Evolutionary conservation across 2,888 invertebrate species (phyloP).

Genomic region (Oscheius sp.): DNA sequence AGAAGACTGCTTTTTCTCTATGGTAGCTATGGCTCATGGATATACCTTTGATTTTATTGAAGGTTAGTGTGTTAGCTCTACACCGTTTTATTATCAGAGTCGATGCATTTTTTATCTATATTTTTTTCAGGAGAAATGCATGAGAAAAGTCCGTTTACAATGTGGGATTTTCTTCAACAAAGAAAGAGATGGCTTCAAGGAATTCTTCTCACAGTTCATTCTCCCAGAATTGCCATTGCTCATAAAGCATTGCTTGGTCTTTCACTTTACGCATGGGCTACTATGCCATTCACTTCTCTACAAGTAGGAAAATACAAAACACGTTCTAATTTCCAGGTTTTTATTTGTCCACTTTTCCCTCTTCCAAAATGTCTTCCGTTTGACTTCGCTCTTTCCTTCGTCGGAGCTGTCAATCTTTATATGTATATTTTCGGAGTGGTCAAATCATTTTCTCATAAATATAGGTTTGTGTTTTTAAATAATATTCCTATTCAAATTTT

Average conservation of each 20-base stretch:
- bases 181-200: conserved; percentile 88
- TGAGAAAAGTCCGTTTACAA: conserved; percentile 94
- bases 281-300: conserved; percentile 88
- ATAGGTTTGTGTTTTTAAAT: conserved; percentile 54
- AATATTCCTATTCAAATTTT: background rate
- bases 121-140: conserved; percentile 86
- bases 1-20: conserved; percentile 95
- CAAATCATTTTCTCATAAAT: conserved; percentile 84
- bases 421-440: conserved; percentile 98
- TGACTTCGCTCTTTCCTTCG: conserved; percentile 87
- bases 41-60: conserved; percentile 93
- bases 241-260: conserved; percentile 80
- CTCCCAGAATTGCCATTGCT: conserved; percentile 61
- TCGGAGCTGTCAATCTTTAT: conserved; percentile 91
- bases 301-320: conserved; percentile 76
- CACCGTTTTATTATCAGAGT: background rate
- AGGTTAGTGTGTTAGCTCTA: conserved; percentile 71
- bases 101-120: too few relatives aligned
- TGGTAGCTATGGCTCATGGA: conserved; percentile 89
- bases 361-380: conserved; percentile 80
- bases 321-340: conserved; percentile 35
- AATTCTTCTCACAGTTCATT: conserved; percentile 73
- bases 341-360: conserved; percentile 83
- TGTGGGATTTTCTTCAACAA: conserved; percentile 94
- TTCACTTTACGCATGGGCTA: conserved; percentile 94